Percentiles rank a stretch among this genome's conserved stretches.
Evolutionary conservation across 2,888 invertebrate species (phyloP).

Genomic region (Sarcophaga caerulescens): DNA sequence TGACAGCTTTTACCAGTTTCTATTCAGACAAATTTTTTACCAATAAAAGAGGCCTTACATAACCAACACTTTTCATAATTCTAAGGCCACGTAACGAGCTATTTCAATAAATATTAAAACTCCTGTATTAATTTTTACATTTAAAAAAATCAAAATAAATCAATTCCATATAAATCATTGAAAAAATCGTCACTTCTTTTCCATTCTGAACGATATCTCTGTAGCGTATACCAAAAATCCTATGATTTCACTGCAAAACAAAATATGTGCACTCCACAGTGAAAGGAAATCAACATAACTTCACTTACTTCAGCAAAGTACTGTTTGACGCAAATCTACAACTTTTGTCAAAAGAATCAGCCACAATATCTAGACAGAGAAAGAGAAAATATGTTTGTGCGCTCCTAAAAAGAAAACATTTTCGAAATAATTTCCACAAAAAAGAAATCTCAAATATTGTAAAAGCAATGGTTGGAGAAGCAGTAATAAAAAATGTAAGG

Average conservation of each 20-base stretch:
- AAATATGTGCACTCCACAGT: background rate
- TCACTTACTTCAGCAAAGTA: background rate
- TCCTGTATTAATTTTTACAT: too few relatives aligned
- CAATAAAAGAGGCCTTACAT: too few relatives aligned
- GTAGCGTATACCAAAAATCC: background rate
- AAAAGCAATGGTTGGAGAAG: background rate
- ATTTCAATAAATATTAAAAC: too few relatives aligned
- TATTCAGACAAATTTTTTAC: too few relatives aligned
- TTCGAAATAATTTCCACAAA: background rate
- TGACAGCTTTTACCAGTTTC: too few relatives aligned
- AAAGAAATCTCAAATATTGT: background rate
- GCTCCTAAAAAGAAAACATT: constrained; percentile 8
- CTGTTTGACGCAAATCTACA: background rate
- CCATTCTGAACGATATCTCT: background rate
- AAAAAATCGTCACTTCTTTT: background rate
- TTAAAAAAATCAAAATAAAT: too few relatives aligned
- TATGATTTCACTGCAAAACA: background rate
- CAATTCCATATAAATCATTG: too few relatives aligned
- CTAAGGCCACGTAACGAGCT: too few relatives aligned
- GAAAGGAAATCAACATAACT: constrained; percentile 45
- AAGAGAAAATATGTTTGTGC: constrained; percentile 38
- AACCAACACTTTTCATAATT: too few relatives aligned
- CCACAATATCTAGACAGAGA: background rate
- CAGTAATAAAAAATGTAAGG: background rate
- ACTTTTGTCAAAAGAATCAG: background rate